Evolutionary conservation across 2,113 vertebrate species (phyloP).

Genomic region (Epinephelus moara): DNA sequence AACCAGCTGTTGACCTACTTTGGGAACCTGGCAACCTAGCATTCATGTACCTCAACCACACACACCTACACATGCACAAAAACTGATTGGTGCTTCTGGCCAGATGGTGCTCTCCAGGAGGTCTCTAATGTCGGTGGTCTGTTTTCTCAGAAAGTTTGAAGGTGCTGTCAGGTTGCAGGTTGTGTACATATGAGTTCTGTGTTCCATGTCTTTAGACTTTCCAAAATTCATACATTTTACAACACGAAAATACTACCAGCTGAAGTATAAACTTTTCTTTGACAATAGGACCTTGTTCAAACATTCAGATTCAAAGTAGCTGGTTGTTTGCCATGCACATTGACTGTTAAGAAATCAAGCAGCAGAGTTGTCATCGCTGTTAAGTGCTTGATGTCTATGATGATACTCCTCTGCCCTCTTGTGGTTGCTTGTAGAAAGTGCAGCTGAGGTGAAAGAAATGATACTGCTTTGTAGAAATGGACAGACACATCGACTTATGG

Average conservation of each 20-base stretch:
- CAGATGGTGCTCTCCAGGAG: constrained; percentile 32
- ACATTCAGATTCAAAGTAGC: not conserved
- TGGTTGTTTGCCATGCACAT: not conserved
- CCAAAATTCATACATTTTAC: not conserved
- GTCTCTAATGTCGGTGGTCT: constrained; percentile 20
- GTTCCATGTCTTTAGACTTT: not conserved
- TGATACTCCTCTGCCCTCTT: constrained; percentile 5
- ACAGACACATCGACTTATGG: too few relatives aligned
- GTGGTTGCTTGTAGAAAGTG: constrained; percentile 13
- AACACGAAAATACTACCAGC: not conserved
- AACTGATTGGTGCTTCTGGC: not conserved
- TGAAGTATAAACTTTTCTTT: too few relatives aligned
- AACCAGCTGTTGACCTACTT: constrained; percentile 58
- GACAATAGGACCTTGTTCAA: not conserved
- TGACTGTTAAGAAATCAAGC: not conserved
- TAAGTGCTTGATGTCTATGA: too few relatives aligned
- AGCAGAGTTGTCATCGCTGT: not conserved
- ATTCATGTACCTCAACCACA: not conserved
- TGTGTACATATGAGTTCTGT: not conserved
- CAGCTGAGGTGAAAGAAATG: constrained; percentile 2
- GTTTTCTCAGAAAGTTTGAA: not conserved
- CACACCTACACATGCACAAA: not conserved
- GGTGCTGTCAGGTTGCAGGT: not conserved
- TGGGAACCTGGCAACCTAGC: constrained; percentile 15
- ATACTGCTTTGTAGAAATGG: not conserved